Percentiles rank a stretch among this genome's conserved stretches.
These are phyloP conservation scores for Exephanes ischioxanthus DNA, from an alignment of 2,888 invertebrate species.

Conservation along the genomic window DNA sequence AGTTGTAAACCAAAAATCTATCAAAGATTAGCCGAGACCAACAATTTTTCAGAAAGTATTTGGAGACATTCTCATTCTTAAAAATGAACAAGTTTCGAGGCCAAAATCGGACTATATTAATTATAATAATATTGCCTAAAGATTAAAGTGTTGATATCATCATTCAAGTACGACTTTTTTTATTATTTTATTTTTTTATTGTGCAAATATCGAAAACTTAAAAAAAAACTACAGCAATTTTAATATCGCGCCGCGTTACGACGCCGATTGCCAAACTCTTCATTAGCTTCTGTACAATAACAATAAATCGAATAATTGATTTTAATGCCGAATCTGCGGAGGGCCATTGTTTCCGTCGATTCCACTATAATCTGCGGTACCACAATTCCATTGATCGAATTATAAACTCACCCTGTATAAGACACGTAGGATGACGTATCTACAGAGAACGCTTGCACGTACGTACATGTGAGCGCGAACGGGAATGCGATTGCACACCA, in stretches of 20 bases:
- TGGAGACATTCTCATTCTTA: too few relatives aligned
- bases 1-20: too few relatives aligned
- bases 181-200: too few relatives aligned
- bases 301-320: neutral
- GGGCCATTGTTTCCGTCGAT: neutral
- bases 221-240: neutral
- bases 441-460: neutral
- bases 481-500: constrained; percentile 37
- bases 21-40: too few relatives aligned
- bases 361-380: neutral
- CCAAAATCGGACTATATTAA: too few relatives aligned
- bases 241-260: neutral
- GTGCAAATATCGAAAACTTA: neutral
- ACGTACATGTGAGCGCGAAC: constrained; percentile 8
- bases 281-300: neutral
- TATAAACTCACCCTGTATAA: constrained; percentile 7
- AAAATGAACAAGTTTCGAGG: too few relatives aligned
- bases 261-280: neutral
- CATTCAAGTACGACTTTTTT: too few relatives aligned
- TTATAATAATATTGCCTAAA: too few relatives aligned
- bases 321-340: neutral
- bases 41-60: too few relatives aligned
- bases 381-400: neutral
- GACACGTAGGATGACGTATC: constrained; percentile 3
- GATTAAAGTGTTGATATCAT: too few relatives aligned